Base-by-base conservation (phyloP, 2,113 vertebrate species). In the Gyps fulvus region DNA sequence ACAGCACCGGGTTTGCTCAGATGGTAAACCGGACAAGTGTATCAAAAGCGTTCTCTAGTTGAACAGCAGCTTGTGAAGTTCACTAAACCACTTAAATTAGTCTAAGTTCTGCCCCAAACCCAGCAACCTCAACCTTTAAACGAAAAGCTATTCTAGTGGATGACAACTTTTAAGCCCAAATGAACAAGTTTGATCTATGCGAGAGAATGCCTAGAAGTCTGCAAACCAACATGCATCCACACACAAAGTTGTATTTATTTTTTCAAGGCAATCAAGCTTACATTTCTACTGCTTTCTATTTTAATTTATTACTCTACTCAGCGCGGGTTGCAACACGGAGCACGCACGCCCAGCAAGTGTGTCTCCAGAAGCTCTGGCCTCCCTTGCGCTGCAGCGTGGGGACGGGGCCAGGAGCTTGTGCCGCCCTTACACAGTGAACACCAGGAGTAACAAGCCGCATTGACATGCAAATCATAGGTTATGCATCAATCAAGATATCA, bases 401-500 rank as follows among this genome's bases (percentile, higher is more conserved):
- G 66, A 3, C 6, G 0, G 1, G 3, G 55, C 49, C 36, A 1
- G 7, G 45, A 32, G 49, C 18, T 40, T 11, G 50, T 22, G 13
- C 49, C 0, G 1, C 45, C 38, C 72, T 62, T 16, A 3, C 11
- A 16, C 47, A 13, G 54, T 13, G 4, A 59, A 6, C 9, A 3
- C n/a, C 79, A 17, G 47, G n/a, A 70, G 40, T 38, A 54, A 87
- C 54, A 67, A 69, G 93, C 42, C 1, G 43, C 57, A 74, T 4
- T n/a, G 80, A 95, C 57, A 2, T 27, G 57, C 63, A 76, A 92
- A 43, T 2, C 84, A 3, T 2, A 0, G 20, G 36, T 91, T 87
- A 62, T 93, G 96, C 97, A 94, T 97, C 97, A 91, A 85, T 97
- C 97, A 97, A 97, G 96, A 85, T 95, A 96, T 47, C 89, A 94